Base-by-base conservation (phyloP, 2,113 vertebrate species). In the Myrmecophaga tridactyla region DNA sequence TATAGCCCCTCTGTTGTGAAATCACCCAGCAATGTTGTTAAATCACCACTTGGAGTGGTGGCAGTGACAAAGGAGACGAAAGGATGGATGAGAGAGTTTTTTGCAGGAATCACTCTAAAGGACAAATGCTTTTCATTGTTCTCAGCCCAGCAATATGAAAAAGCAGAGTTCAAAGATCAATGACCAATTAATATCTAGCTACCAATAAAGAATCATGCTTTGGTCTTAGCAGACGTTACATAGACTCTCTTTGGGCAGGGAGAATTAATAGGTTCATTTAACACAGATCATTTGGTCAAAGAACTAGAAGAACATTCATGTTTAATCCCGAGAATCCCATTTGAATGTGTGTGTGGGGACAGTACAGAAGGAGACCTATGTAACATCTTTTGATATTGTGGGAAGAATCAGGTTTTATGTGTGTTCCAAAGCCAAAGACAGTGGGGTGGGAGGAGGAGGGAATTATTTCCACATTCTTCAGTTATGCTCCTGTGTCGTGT, bases 141-240 rank as follows among this genome's bases (percentile, higher is more conserved):
- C 65, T 73, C 36, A 76, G 29, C 9, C 36, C 36, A 76, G 67
- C 17, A 39, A 51, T 23, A 51, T 76, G 76, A 65, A 94, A 80
- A 86, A 39, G 11, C 25, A 85, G n/a, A 87, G 90, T 65, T 93
- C 70, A 95, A 92, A 96, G 87, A 77, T 80, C 62, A 83, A 51
- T 73, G 86, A 75, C 84, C 43, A 75, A 80, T 87, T 83, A 89
- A 34, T 60, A 29, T 87, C 18, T 65, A 77, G 46, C 84, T 77
- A 43, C 51, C 15, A 3, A 76, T 86, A 80, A 86, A 53, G 56
- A 83, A 62, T 12, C 13, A 23, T 46, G 43, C 56, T 92, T 65
- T 78, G 92, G 77, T 20, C 58, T 65, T 46, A 51, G 56, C 58
- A 63, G 83, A 84, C 56, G 34, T 95, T 17, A 34, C 43, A 69